Percentiles rank a stretch among this genome's conserved stretches.
Evolutionary conservation across 1,140 invertebrate species (phyloP).

Genomic region (Phymorhynchus buccinoides): DNA sequence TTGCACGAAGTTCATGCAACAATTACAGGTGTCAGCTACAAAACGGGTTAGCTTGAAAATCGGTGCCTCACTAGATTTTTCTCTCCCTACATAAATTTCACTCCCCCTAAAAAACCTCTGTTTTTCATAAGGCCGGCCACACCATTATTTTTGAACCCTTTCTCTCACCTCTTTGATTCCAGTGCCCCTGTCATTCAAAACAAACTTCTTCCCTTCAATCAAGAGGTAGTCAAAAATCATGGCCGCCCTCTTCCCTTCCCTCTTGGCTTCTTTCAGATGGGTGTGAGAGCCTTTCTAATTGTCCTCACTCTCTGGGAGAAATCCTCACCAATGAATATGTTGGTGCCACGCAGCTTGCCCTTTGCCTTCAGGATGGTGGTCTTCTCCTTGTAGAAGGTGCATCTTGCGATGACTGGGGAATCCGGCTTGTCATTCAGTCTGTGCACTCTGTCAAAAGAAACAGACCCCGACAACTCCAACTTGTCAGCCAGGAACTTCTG

Average conservation of each 20-base stretch:
- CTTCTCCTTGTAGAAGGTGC: slow-evolving; percentile 7
- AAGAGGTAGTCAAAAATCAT: not conserved
- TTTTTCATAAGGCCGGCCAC: not conserved
- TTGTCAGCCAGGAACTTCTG: not conserved
- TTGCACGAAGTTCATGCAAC: not conserved
- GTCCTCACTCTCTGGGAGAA: not conserved
- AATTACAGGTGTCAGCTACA: not conserved
- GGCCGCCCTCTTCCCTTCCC: not conserved
- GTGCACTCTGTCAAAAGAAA: not conserved
- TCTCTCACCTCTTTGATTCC: not conserved
- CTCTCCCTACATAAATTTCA: not conserved
- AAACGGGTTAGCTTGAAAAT: too few species aligned
- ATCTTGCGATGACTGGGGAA: not conserved
- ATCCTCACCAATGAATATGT: not conserved
- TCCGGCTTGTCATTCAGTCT: not conserved
- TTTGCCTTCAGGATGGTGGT: not conserved
- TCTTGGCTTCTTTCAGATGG: not conserved
- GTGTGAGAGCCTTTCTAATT: not conserved
- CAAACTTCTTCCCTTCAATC: slow-evolving; percentile 1
- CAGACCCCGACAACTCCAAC: not conserved
- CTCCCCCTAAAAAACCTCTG: not conserved
- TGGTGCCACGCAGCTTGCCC: slow-evolving; percentile 10
- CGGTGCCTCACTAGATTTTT: too few species aligned
- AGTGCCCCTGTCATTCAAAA: not conserved
- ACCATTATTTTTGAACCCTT: not conserved